Conservation (phyloP, 2,797 vertebrate genomes). For the Oreonectes daqikongensis region DNA sequence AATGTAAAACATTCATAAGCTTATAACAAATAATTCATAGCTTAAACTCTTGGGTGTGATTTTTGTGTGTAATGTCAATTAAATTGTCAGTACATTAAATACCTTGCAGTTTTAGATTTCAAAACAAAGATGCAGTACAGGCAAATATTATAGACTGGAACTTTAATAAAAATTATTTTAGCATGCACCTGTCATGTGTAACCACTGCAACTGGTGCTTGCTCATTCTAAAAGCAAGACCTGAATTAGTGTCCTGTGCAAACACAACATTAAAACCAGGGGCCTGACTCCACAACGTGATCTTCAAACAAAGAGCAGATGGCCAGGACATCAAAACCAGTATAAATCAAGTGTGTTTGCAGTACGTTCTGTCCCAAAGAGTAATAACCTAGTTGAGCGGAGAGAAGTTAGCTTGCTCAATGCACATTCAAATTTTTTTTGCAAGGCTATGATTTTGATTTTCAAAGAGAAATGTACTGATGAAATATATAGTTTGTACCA, state of each 20-base stretch:
- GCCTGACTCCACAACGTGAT: slow-evolving; percentile 56
- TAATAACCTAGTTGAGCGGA: not conserved
- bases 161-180: slow-evolving; percentile 3
- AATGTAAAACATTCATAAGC: too few relatives aligned
- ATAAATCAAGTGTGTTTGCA: slow-evolving; percentile 63
- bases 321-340: slow-evolving; percentile 38
- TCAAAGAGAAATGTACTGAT: not conserved
- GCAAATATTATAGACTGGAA: too few relatives aligned
- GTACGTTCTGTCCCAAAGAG: slow-evolving; percentile 50
- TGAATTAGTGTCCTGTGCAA: slow-evolving; percentile 59
- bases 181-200: slow-evolving; percentile 29
- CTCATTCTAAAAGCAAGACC: slow-evolving; percentile 20
- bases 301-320: slow-evolving; percentile 76
- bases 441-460: too few relatives aligned
- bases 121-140: too few relatives aligned
- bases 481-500: not conserved
- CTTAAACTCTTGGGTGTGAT: too few relatives aligned
- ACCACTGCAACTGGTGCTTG: not conserved
- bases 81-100: too few relatives aligned
- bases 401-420: slow-evolving; percentile 12
- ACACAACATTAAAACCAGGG: slow-evolving; percentile 58
- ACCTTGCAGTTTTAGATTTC: too few relatives aligned
- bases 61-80: too few relatives aligned
- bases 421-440: slow-evolving; percentile 18
- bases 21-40: too few relatives aligned